Conservation (phyloP, 2,888 invertebrate species). For the Drosophila diplacantha region DNA sequence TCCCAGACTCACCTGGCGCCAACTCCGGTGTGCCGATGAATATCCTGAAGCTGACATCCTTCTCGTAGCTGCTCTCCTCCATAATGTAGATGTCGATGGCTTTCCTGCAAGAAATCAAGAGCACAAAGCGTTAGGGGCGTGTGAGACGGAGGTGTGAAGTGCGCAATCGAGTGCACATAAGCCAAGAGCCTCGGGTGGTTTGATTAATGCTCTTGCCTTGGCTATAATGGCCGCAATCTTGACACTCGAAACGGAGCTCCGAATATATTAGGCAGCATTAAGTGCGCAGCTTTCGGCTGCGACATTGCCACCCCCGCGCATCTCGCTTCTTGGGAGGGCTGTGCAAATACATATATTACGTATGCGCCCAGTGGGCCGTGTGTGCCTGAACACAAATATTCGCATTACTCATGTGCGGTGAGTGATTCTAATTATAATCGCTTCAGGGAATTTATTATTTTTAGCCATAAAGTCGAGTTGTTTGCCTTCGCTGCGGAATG, state of each 20-base stretch:
- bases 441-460: constrained; percentile 28
- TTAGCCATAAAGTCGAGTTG: constrained; percentile 17
- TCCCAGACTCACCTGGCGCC: constrained; percentile 85
- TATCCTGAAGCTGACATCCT: constrained; percentile 95
- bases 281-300: constrained; percentile 26
- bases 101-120: constrained; percentile 84
- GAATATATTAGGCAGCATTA: constrained; percentile 63
- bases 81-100: constrained; percentile 87
- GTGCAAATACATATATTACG: constrained; percentile 33
- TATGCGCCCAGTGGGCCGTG: constrained; percentile 46
- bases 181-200: constrained; percentile 13
- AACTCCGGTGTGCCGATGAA: constrained; percentile 93
- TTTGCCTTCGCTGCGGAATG: constrained; percentile 12
- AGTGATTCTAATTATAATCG: constrained; percentile 27
- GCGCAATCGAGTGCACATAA: constrained; percentile 22
- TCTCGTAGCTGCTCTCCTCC: constrained; percentile 99
- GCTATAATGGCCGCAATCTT: constrained; percentile 60
- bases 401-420: constrained; percentile 52
- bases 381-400: constrained; percentile 46
- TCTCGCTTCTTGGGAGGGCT: constrained; percentile 1
- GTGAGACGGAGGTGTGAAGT: constrained; percentile 1
- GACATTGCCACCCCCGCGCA: constrained; percentile 16
- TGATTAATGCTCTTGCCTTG: constrained; percentile 54
- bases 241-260: constrained; percentile 54
- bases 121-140: constrained; percentile 20